phyloP scores from a whole-genome alignment of 2,888 invertebrate genomes.

The Neoitamus cyanurus region DNA sequence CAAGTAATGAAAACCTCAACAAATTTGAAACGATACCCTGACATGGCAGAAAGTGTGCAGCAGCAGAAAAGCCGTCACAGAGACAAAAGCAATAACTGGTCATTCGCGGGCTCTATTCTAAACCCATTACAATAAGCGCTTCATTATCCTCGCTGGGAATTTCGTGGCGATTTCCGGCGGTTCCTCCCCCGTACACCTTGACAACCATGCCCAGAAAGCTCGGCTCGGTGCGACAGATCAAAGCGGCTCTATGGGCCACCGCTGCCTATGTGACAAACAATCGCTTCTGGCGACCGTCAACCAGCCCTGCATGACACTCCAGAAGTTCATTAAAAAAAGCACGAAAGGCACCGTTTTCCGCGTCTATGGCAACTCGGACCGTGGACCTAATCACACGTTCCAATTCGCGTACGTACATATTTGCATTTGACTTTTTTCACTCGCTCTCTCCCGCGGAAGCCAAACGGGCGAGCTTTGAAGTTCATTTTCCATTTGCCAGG shows the following conservation, averaged over 20 bases:
- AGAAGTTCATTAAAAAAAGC: neutral
- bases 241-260: neutral
- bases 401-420: neutral
- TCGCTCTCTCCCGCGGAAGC: neutral
- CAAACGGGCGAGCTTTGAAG: neutral
- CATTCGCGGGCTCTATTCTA: neutral
- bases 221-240: conserved; percentile 11
- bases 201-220: neutral
- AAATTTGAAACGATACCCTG: neutral
- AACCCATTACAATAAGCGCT: neutral
- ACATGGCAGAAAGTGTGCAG: neutral
- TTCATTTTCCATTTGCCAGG: conserved; percentile 25
- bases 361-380: neutral
- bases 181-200: neutral
- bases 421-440: neutral
- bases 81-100: neutral
- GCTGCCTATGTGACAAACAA: neutral
- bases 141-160: neutral
- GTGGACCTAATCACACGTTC: conserved; percentile 21
- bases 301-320: neutral
- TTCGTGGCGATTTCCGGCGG: neutral
- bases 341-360: neutral
- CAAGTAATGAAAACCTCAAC: neutral
- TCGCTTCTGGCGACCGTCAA: neutral
- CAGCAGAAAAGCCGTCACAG: neutral